phyloP scores from a whole-genome alignment of 2,113 vertebrate genomes.

The Campylomormyrus numenius region DNA sequence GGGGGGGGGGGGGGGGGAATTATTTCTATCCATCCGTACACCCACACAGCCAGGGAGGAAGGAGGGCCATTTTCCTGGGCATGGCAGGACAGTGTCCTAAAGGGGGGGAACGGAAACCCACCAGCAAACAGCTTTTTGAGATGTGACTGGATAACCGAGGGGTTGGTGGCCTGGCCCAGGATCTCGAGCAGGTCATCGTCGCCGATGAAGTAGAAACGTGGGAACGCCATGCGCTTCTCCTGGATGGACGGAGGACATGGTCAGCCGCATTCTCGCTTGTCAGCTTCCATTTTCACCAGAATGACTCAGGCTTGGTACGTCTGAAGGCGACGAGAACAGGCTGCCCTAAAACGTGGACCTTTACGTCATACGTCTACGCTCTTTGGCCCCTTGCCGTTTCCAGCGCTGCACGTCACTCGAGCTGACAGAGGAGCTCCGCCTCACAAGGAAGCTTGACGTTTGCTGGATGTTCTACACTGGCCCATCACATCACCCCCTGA shows the following conservation, averaged over 20 bases:
- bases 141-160: constrained; percentile 87
- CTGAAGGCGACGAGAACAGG: not conserved
- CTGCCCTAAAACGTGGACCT: not conserved
- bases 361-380: not conserved
- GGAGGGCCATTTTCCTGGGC: not conserved
- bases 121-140: constrained; percentile 96
- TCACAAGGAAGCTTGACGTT: not conserved
- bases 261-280: no score
- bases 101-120: constrained; percentile 43
- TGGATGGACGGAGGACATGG: constrained; percentile 35
- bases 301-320: not conserved
- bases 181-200: constrained; percentile 96
- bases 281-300: not conserved
- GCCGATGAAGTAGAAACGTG: constrained; percentile 94
- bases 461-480: not conserved
- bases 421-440: not conserved
- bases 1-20: not conserved
- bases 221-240: constrained; percentile 95
- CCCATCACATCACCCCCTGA: not conserved
- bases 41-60: not conserved
- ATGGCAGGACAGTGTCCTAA: not conserved
- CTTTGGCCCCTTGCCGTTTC: not conserved
- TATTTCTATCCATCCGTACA: not conserved
- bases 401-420: not conserved
- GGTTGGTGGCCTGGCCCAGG: constrained; percentile 88